Evolutionary conservation across 2,113 vertebrate species (phyloP).

Genomic region (Onychostruthus taczanowskii): DNA sequence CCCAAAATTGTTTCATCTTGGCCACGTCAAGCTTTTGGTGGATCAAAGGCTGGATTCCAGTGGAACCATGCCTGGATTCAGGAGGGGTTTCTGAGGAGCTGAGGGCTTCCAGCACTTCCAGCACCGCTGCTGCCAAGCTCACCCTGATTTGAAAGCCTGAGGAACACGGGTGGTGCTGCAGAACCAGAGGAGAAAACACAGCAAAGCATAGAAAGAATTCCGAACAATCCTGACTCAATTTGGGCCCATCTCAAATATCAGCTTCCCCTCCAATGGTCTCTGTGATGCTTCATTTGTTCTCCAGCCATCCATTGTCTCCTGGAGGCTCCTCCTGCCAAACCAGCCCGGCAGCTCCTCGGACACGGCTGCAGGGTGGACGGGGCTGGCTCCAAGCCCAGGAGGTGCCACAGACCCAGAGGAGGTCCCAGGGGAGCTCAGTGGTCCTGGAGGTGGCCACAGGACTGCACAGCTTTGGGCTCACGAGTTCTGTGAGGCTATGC

Average conservation of each 20-base stretch:
- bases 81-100: background rate
- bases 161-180: background rate
- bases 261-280: background rate
- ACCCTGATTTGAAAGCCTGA: background rate
- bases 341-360: background rate
- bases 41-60: background rate
- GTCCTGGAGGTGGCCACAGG: background rate
- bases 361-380: background rate
- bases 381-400: background rate
- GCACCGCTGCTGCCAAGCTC: background rate
- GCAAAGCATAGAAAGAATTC: background rate
- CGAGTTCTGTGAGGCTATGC: background rate
- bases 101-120: background rate
- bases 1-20: background rate
- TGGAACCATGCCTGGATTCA: conserved; percentile 19
- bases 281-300: background rate
- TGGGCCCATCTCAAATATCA: conserved; percentile 38
- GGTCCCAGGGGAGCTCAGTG: background rate
- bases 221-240: background rate
- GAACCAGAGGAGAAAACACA: background rate
- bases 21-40: background rate
- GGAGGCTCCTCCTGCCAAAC: background rate
- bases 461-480: background rate
- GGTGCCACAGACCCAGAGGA: background rate
- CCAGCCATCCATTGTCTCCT: conserved; percentile 36